Conservation (phyloP, 1,140 invertebrate genomes). For the Zeugodacus cucurbitae region DNA sequence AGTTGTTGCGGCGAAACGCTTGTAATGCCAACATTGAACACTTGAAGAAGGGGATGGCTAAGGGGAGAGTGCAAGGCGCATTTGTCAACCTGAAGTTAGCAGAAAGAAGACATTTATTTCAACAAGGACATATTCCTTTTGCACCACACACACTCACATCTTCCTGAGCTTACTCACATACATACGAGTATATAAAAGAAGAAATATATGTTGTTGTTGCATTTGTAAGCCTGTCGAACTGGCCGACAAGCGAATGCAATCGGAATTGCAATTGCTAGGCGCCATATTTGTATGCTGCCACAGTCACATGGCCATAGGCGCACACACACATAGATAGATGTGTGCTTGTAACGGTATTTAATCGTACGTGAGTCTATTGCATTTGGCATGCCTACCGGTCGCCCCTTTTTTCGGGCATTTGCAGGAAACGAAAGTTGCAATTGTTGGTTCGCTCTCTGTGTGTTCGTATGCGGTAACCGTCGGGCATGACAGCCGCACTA, state of each 20-base stretch:
- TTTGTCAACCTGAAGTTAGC: not conserved
- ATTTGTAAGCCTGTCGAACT: not conserved
- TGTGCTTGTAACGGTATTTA: no score
- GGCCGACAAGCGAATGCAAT: slow-evolving; percentile 29
- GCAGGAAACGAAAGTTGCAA: slow-evolving; percentile 21
- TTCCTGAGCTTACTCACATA: not conserved
- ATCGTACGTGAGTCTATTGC: not conserved
- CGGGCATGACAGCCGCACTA: not conserved
- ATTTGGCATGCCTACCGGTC: not conserved
- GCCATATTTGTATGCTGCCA: not conserved
- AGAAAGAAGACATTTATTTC: slow-evolving; percentile 19
- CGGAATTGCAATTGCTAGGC: slow-evolving; percentile 14
- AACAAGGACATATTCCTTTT: not conserved
- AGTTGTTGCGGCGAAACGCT: not conserved
- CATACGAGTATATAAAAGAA: not conserved
- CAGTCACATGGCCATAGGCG: not conserved
- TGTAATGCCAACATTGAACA: not conserved
- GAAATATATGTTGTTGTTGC: not conserved
- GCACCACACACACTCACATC: not conserved
- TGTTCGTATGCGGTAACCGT: not conserved
- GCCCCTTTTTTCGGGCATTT: slow-evolving; percentile 23
- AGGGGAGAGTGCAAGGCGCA: not conserved
- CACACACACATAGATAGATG: not conserved
- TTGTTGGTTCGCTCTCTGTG: not conserved
- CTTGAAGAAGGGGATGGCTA: not conserved